A percentile compares a stretch with the other conserved stretches of the same genome.
Evolutionary conservation across 2,113 vertebrate species (phyloP).

Genomic region (Myiozetetes cayanensis): DNA sequence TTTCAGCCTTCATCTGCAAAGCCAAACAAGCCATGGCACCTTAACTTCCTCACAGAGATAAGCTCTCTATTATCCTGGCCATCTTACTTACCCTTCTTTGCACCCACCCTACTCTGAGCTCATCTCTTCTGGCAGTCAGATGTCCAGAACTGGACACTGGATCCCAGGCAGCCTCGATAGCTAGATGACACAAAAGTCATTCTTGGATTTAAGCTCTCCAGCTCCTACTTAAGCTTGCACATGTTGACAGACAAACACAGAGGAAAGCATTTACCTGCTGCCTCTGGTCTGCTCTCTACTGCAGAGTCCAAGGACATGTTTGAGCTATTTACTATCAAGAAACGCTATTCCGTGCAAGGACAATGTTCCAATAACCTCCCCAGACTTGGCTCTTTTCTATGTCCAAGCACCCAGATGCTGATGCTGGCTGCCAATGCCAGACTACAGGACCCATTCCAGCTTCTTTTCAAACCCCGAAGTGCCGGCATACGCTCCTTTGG

Average conservation of each 20-base stretch:
- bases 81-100: background rate
- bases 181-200: background rate
- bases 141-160: background rate
- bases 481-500: background rate
- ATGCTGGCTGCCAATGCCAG: background rate
- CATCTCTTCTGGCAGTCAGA: background rate
- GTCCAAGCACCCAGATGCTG: background rate
- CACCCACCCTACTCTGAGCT: background rate
- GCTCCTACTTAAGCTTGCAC: background rate
- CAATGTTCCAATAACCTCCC: background rate
- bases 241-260: background rate
- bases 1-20: background rate
- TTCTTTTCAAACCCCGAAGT: background rate
- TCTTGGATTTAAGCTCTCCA: background rate
- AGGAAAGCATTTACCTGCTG: background rate
- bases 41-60: background rate
- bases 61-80: background rate
- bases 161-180: background rate
- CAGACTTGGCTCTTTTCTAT: background rate
- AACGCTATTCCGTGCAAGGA: background rate
- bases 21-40: background rate
- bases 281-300: background rate
- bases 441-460: background rate
- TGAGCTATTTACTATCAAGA: background rate
- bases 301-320: background rate